These are phyloP conservation scores for Podilymbus podiceps DNA, from an alignment of 2,113 vertebrate genomes.

Conservation along the genomic window DNA sequence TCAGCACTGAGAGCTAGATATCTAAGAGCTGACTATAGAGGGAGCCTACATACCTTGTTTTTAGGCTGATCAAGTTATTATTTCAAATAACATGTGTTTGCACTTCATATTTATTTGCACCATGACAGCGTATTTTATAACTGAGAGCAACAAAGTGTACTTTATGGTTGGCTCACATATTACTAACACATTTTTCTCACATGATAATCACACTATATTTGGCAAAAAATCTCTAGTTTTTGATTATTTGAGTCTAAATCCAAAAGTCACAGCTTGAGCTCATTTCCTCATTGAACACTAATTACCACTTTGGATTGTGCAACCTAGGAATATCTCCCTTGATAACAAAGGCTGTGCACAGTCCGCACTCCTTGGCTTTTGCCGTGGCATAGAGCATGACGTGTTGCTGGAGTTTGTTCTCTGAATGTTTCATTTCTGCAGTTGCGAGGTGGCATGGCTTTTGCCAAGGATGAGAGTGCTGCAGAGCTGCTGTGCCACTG, in stretches of 20 bases:
- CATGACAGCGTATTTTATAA: neutral
- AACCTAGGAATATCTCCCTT: neutral
- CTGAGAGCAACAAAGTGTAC: slow-evolving; percentile 18
- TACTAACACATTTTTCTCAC: neutral
- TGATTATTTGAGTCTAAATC: neutral
- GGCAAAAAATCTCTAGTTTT: neutral
- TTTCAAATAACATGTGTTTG: neutral
- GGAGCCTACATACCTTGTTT: neutral
- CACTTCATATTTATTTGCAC: neutral
- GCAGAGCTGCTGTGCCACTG: neutral
- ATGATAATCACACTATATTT: neutral
- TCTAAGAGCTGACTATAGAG: neutral
- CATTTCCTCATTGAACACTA: neutral
- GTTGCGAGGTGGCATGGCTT: neutral
- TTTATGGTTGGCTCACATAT: neutral
- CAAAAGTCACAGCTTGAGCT: slow-evolving; percentile 18
- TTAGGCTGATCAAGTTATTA: neutral
- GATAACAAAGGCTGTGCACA: neutral
- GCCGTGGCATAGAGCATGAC: fast-evolving
- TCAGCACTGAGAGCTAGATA: neutral
- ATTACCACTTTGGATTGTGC: neutral
- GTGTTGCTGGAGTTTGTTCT: neutral
- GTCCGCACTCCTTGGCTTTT: neutral
- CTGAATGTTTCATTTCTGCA: neutral
- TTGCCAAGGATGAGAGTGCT: neutral